These are phyloP conservation scores for Chascanopsetta lugubris DNA, from an alignment of 2,113 vertebrate genomes.

Conservation along the genomic window DNA sequence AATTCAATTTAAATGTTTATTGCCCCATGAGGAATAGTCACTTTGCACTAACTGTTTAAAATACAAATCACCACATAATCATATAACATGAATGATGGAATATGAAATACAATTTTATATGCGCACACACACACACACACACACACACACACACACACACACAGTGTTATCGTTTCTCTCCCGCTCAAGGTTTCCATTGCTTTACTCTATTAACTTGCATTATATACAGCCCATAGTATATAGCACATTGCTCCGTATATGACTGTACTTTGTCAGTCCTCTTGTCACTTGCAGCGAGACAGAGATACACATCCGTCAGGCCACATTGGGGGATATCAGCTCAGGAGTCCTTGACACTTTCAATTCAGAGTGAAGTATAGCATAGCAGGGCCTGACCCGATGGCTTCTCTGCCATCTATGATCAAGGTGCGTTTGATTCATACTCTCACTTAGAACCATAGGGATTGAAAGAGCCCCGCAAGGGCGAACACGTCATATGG, in stretches of 20 bases:
- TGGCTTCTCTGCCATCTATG: conserved; percentile 3
- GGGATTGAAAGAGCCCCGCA: not conserved
- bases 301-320: conserved; percentile 41
- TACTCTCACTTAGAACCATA: conserved; percentile 1
- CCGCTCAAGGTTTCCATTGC: not conserved
- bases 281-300: conserved; percentile 37
- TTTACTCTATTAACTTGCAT: conserved; percentile 9
- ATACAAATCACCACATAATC: conserved; percentile 23
- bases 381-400: not conserved
- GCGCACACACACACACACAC: not conserved
- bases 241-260: conserved; percentile 20
- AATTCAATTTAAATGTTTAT: conserved; percentile 33
- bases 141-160: not conserved
- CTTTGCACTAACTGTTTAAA: not conserved
- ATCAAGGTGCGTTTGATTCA: conserved; percentile 46
- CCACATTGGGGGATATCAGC: conserved; percentile 20
- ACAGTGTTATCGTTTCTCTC: not conserved
- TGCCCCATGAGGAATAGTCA: not conserved
- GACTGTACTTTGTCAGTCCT: conserved; percentile 45
- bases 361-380: conserved; percentile 39
- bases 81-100: not conserved
- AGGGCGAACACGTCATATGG: conserved; percentile 15
- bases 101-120: not conserved
- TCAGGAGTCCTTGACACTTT: conserved; percentile 36
- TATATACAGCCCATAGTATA: conserved; percentile 35